Evolutionary conservation across 1,140 invertebrate genomes (phyloP).

Genomic region (Nomia melanderi): DNA sequence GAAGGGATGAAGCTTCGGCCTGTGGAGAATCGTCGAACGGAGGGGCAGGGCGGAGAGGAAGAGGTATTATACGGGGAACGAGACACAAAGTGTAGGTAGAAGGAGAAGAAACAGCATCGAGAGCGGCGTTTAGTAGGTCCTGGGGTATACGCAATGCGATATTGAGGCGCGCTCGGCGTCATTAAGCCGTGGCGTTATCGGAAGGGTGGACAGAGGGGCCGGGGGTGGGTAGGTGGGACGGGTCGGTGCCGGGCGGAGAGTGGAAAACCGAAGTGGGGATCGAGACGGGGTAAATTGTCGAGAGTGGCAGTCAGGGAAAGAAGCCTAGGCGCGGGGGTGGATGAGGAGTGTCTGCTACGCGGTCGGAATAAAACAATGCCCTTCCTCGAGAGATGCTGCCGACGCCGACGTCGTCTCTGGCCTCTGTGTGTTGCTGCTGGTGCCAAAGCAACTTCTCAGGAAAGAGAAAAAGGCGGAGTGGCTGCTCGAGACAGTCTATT

Average conservation of each 20-base stretch:
- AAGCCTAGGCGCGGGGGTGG: conserved; percentile 55
- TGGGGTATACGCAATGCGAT: conserved; percentile 60
- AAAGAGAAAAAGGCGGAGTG: conserved; percentile 77
- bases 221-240: conserved; percentile 14
- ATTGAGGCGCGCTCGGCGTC: conserved; percentile 69
- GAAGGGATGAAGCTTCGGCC: not conserved
- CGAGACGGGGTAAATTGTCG: conserved; percentile 72
- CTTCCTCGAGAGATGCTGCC: conserved; percentile 75
- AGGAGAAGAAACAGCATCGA: conserved; percentile 32
- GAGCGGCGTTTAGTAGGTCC: conserved; percentile 32
- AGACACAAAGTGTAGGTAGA: not conserved
- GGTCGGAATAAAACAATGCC: conserved; percentile 79
- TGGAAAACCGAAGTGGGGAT: conserved; percentile 51
- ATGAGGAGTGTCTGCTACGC: conserved; percentile 78
- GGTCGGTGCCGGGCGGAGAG: conserved; percentile 53
- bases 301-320: conserved; percentile 71
- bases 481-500: conserved; percentile 74
- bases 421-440: conserved; percentile 54
- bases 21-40: too few relatives aligned
- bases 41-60: too few relatives aligned
- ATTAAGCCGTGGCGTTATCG: conserved; percentile 71
- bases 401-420: conserved; percentile 53
- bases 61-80: not conserved
- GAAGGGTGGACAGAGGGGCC: conserved; percentile 49
- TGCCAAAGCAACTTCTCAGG: conserved; percentile 56